A percentile compares a stretch with the other conserved stretches of the same genome.
phyloP scores from a whole-genome alignment of 2,888 invertebrate genomes.

The Synergus japonicus region DNA sequence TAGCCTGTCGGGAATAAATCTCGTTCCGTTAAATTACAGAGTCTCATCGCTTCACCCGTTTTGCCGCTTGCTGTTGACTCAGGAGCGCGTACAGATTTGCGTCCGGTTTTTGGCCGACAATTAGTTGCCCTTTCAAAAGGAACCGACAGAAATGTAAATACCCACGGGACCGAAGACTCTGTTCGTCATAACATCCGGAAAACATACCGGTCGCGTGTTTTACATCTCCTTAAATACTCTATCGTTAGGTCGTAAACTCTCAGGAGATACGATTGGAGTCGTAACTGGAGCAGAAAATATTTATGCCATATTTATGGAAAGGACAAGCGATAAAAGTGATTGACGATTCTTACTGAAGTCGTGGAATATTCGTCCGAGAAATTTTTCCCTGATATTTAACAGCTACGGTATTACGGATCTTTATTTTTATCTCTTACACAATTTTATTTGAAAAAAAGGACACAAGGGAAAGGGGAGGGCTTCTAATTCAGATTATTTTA shows the following conservation, averaged over 20 bases:
- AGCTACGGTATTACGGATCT: not conserved
- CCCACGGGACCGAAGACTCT: not conserved
- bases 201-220: constrained; percentile 28
- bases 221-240: constrained; percentile 29
- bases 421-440: not conserved
- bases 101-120: constrained; percentile 39
- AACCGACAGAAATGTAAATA: constrained; percentile 42
- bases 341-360: not conserved
- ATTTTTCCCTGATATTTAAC: not conserved
- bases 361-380: not conserved
- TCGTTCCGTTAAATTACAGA: constrained; percentile 62
- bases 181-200: constrained; percentile 38
- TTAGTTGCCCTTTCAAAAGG: constrained; percentile 39
- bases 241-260: constrained; percentile 15
- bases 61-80: constrained; percentile 58
- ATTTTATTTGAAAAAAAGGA: not conserved
- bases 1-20: constrained; percentile 62
- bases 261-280: constrained; percentile 17
- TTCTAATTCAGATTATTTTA: too few species aligned
- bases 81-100: constrained; percentile 52
- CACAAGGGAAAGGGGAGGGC: too few species aligned
- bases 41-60: constrained; percentile 41
- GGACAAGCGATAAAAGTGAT: constrained; percentile 5
- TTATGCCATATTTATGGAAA: constrained; percentile 18
- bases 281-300: constrained; percentile 18